Percentiles rank a stretch among this genome's conserved stretches.
phyloP scores from a whole-genome alignment of 2,888 invertebrate species.

The Aspidapion aeneum region DNA sequence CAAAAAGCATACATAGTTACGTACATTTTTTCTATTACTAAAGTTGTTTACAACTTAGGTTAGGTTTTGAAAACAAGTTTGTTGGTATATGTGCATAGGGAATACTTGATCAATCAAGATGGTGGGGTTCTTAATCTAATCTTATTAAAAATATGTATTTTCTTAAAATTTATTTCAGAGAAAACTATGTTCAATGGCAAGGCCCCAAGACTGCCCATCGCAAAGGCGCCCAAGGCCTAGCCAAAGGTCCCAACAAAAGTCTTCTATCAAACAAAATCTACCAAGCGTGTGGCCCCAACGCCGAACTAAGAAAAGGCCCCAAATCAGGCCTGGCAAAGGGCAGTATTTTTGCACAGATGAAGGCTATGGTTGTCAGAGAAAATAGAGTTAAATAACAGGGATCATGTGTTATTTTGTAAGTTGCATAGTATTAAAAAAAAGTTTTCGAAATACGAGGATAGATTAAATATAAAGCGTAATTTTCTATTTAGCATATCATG shows the following conservation, averaged over 20 bases:
- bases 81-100: too few relatives aligned
- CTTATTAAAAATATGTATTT: too few relatives aligned
- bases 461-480: too few relatives aligned
- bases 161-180: slow-evolving; percentile 49
- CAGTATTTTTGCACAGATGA: slow-evolving; percentile 70
- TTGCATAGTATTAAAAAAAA: too few relatives aligned
- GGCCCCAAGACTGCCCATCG: slow-evolving; percentile 68
- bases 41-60: too few relatives aligned
- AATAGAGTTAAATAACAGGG: slow-evolving; percentile 51
- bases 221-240: slow-evolving; percentile 49
- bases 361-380: slow-evolving; percentile 48
- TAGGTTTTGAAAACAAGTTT: too few relatives aligned
- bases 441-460: too few relatives aligned
- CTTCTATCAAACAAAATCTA: slow-evolving; percentile 43
- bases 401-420: slow-evolving; percentile 37
- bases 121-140: too few relatives aligned
- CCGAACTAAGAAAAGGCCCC: slow-evolving; percentile 69
- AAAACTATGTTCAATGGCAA: slow-evolving; percentile 81
- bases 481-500: too few relatives aligned
- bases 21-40: too few relatives aligned
- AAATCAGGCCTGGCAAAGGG: slow-evolving; percentile 70
- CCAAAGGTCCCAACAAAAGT: slow-evolving; percentile 54
- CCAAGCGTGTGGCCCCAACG: slow-evolving; percentile 63
- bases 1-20: too few relatives aligned
- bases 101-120: too few relatives aligned